These are phyloP conservation scores for Cryptops parisi DNA, from an alignment of 2,888 invertebrate species.

Conservation along the genomic window DNA sequence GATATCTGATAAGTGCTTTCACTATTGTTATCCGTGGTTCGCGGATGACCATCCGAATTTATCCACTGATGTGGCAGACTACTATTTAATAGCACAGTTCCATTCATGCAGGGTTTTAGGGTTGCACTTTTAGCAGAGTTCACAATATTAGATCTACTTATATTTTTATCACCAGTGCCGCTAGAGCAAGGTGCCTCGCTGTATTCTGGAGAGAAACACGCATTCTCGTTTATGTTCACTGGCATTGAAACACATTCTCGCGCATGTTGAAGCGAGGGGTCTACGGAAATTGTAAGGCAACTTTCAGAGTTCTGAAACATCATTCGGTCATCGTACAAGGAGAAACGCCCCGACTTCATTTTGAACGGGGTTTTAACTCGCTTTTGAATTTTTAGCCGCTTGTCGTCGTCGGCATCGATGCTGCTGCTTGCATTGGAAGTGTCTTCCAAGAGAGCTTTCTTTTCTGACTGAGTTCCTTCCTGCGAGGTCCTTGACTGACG, in stretches of 20 bases:
- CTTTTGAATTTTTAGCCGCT: slow-evolving; percentile 13
- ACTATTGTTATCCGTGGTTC: background rate
- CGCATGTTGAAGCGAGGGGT: background rate
- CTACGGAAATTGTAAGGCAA: background rate
- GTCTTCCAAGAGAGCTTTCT: background rate
- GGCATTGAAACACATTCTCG: slow-evolving; percentile 16
- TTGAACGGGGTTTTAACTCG: slow-evolving; percentile 20
- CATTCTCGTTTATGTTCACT: slow-evolving; percentile 7
- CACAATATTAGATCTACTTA: background rate
- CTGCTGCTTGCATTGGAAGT: background rate
- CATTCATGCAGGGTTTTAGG: background rate
- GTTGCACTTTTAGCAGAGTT: background rate
- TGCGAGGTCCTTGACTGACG: slow-evolving; percentile 3
- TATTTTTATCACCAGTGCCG: background rate
- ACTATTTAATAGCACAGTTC: background rate
- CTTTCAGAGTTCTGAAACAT: slow-evolving; percentile 38
- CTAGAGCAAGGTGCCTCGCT: background rate
- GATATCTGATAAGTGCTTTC: background rate
- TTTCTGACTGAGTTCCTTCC: background rate
- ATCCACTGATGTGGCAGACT: background rate
- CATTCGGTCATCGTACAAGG: slow-evolving; percentile 76
- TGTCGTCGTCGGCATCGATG: background rate
- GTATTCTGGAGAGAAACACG: background rate
- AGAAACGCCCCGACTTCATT: slow-evolving; percentile 42
- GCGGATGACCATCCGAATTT: background rate